phyloP scores from a whole-genome alignment of 2,888 invertebrate species.

The Morinoia aosen region DNA sequence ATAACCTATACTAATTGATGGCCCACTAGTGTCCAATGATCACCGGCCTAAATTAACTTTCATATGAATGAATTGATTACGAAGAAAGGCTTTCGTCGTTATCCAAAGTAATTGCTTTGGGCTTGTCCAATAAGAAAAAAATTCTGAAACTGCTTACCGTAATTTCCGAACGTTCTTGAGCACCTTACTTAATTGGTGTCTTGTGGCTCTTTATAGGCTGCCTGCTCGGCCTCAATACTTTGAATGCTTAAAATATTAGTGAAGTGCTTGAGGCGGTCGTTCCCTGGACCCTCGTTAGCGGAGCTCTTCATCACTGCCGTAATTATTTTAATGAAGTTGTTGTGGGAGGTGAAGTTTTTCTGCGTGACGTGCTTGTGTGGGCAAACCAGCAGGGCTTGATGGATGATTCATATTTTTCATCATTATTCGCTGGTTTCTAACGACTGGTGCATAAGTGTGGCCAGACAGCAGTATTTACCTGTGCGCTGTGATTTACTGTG shows the following conservation, averaged over 20 bases:
- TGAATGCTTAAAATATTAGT: not conserved
- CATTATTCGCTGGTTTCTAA: not conserved
- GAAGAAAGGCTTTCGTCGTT: not conserved
- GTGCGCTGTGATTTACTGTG: not conserved
- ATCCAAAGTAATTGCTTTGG: not conserved
- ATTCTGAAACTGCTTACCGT: not conserved
- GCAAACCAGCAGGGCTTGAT: not conserved
- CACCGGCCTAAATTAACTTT: not conserved
- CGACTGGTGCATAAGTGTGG: not conserved
- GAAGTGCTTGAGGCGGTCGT: not conserved
- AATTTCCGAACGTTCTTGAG: not conserved
- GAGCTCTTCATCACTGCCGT: not conserved
- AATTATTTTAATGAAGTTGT: constrained; percentile 17
- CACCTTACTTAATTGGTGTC: constrained; percentile 12
- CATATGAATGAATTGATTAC: not conserved
- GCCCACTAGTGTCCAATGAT: not conserved
- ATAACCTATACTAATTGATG: not conserved
- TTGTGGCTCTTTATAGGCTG: not conserved
- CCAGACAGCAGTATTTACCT: not conserved
- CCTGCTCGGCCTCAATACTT: not conserved
- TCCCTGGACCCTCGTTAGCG: not conserved
- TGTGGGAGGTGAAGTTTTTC: not conserved
- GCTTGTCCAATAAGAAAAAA: not conserved
- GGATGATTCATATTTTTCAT: not conserved
- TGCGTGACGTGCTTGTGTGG: not conserved